Evolutionary conservation across 1,140 invertebrate species (phyloP), one percentile per base, ranked within the genome.

Genomic region (Elysia chlorotica): DNA sequence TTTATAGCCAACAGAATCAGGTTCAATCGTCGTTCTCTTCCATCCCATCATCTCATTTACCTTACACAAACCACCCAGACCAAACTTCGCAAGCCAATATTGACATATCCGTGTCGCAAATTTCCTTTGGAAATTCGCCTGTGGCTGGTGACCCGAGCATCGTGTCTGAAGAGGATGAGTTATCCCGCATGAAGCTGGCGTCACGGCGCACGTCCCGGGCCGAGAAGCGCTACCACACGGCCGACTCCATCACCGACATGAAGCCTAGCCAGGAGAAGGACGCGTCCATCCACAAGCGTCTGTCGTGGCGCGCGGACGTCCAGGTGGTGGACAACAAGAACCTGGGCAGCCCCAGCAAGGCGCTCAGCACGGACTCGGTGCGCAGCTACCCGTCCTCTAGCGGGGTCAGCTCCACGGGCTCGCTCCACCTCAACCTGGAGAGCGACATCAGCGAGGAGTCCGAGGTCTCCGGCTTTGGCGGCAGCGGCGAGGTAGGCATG

Each of bases 191-290:
- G 65, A 83, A 84, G 74, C 61, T 82, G 37, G 80, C 83, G 63
- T 80, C 81, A 74, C 90, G 90, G 79, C 85, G 91, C 63, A 81
- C 86, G 30, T 87, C 88, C 33, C 83, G 91, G 65, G 87, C 83
- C 72, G 90, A 90, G 56, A 85, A 89, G 73, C 85, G 90, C 3
- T 92, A 92, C 84, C 89, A 92, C 83, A 92, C 91, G 10, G 91
- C 91, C 4, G 91, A 92, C 71, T 89, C 90, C 23, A 91, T 92
- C 67, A 91, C 92, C 82, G 91, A 92, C 79, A 88, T 92, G 41
- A 91, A 91, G 84, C n/a, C n/a, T n/a, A 61, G 31, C 25, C 90
- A 74, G 70, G 61, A 75, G 30, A 81, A 83, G 81, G 91, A 92
- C 83, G 84, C 88, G 30, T 89, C 87, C 67, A 92, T 92, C 72